These are phyloP conservation scores for Nycticebus coucang DNA, from an alignment of 2,113 vertebrate genomes.

Conservation along the genomic window DNA sequence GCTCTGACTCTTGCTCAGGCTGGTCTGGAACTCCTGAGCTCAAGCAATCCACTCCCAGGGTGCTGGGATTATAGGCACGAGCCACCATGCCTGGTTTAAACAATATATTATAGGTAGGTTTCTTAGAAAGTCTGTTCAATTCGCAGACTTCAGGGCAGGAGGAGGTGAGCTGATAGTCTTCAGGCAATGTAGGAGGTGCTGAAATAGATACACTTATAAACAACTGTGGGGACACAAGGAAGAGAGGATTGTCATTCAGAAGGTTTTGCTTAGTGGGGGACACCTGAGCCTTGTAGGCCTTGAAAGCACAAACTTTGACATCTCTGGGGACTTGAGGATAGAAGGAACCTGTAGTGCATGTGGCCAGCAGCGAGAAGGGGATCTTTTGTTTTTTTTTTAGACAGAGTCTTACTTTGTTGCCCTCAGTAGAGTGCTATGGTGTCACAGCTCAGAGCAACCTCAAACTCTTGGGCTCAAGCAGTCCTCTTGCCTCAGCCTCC, in stretches of 20 bases:
- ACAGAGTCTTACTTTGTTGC: too few species aligned
- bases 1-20: too few species aligned
- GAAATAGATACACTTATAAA: fast-evolving
- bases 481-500: too few species aligned
- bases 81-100: too few species aligned
- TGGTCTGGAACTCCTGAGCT: too few species aligned
- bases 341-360: not conserved
- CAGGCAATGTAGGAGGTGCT: fast-evolving
- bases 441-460: too few species aligned
- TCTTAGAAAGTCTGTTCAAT: not conserved
- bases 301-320: not conserved
- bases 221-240: not conserved
- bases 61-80: too few species aligned
- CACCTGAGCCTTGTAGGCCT: not conserved
- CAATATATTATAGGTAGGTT: not conserved
- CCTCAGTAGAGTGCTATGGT: too few species aligned
- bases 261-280: not conserved
- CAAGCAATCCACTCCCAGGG: too few species aligned
- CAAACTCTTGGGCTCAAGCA: too few species aligned
- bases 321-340: fast-evolving
- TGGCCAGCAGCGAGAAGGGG: not conserved
- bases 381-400: not conserved
- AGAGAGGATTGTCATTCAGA: not conserved
- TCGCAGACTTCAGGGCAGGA: not conserved
- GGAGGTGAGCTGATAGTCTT: not conserved